Evolutionary conservation across 92 coral and sea anemone species (phyloP).

Genomic region (Phymanthus crucifer): DNA sequence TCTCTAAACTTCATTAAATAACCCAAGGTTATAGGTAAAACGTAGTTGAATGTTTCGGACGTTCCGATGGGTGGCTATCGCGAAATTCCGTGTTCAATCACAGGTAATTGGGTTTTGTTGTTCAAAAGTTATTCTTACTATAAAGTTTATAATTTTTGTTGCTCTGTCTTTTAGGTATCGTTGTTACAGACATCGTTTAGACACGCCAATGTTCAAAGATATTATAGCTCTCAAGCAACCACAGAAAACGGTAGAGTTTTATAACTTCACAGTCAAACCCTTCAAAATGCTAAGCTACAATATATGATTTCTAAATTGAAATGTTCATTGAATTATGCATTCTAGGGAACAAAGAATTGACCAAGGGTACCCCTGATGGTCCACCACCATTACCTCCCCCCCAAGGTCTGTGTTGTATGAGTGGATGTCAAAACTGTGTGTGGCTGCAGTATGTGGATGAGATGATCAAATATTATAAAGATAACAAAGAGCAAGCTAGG

Average conservation of each 20-base stretch:
- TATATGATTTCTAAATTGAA: not conserved
- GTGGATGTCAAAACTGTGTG: conserved; percentile 98
- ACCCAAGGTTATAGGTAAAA: not conserved
- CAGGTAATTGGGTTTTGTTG: not conserved
- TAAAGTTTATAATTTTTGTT: not conserved
- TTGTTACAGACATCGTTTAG: not conserved
- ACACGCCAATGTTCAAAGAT: not conserved
- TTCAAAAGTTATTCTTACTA: not conserved
- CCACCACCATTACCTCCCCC: conserved; percentile 83
- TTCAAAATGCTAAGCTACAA: not conserved
- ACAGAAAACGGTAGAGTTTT: not conserved
- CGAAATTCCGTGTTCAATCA: not conserved
- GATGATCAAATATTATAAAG: conserved; percentile 61
- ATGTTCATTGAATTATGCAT: no score
- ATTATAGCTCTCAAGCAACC: not conserved
- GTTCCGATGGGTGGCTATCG: not conserved
- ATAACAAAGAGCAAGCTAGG: conserved; percentile 56
- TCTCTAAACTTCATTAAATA: not conserved
- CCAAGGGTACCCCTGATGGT: conserved; percentile 19
- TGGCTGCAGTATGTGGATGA: conserved; percentile 90
- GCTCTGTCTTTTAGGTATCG: not conserved
- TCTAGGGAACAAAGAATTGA: conserved; percentile 4
- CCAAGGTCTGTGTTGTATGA: conserved; percentile 91
- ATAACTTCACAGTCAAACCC: not conserved
- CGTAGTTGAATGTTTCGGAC: not conserved